These are phyloP conservation scores for Tetragonula carbonaria DNA, from an alignment of 2,888 invertebrate species.

Conservation along the genomic window DNA sequence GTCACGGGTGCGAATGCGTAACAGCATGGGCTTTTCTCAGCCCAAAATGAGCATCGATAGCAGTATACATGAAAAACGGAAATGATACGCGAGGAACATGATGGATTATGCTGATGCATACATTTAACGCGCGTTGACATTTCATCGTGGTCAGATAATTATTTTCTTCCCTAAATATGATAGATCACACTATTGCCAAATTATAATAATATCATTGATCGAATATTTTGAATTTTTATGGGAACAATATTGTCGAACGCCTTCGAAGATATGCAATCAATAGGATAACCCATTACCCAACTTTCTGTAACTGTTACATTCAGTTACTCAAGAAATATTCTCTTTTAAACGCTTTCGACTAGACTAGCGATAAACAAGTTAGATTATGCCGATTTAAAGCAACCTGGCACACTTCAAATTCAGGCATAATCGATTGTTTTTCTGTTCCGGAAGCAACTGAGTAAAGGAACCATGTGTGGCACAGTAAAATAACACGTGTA, in stretches of 20 bases:
- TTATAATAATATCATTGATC: not conserved
- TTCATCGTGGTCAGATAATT: not conserved
- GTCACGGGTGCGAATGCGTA: slow-evolving; percentile 23
- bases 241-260: not conserved
- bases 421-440: not conserved
- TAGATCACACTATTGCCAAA: not conserved
- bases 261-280: slow-evolving; percentile 5
- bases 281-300: slow-evolving; percentile 16
- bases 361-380: slow-evolving; percentile 40
- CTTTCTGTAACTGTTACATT: not conserved
- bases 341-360: slow-evolving; percentile 50
- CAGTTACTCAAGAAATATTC: slow-evolving; percentile 28
- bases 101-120: slow-evolving; percentile 8
- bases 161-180: not conserved
- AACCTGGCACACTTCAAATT: slow-evolving; percentile 31
- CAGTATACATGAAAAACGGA: slow-evolving; percentile 32
- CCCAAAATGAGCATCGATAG: slow-evolving; percentile 37
- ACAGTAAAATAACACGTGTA: slow-evolving; percentile 28
- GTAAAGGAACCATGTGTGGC: slow-evolving; percentile 43
- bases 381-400: slow-evolving; percentile 19
- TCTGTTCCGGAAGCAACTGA: slow-evolving; percentile 34
- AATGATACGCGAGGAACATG: slow-evolving; percentile 36
- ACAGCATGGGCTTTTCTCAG: slow-evolving; percentile 18
- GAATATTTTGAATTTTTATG: not conserved
- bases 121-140: not conserved